Percentiles rank a stretch among this genome's conserved stretches.
phyloP scores from a whole-genome alignment of 2,888 invertebrate genomes.

The Harpalus rubripes region DNA sequence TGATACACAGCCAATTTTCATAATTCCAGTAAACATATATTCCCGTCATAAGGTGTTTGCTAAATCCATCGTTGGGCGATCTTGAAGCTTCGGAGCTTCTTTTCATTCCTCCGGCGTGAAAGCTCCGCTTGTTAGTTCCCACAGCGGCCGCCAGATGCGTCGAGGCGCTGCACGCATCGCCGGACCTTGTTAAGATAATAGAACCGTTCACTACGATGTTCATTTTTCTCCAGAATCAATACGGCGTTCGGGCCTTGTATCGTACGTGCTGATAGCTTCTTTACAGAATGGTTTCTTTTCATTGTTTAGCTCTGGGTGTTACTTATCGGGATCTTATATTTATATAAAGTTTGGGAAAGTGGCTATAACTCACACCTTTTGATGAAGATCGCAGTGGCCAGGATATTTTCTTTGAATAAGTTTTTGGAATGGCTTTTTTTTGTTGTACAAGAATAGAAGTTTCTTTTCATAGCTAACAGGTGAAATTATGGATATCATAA shows the following conservation, averaged over 20 bases:
- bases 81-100: background rate
- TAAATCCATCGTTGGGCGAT: background rate
- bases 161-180: constrained; percentile 29
- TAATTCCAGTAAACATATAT: constrained; percentile 7
- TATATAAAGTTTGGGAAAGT: background rate
- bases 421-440: constrained; percentile 6
- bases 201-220: constrained; percentile 50
- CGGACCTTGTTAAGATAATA: constrained; percentile 49
- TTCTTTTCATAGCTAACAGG: background rate
- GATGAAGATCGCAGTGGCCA: background rate
- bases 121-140: constrained; percentile 28
- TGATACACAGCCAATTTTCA: background rate
- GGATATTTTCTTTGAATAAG: constrained; percentile 2
- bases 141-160: constrained; percentile 32
- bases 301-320: constrained; percentile 6
- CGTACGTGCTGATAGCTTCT: constrained; percentile 48
- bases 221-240: constrained; percentile 45
- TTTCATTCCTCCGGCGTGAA: background rate
- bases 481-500: background rate
- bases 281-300: constrained; percentile 12
- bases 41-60: background rate
- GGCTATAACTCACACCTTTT: constrained; percentile 7
- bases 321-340: background rate
- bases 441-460: background rate
- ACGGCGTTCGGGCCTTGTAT: constrained; percentile 33